Evolutionary conservation across 1,140 invertebrate species (phyloP).

Genomic region (Bombus waltoni): DNA sequence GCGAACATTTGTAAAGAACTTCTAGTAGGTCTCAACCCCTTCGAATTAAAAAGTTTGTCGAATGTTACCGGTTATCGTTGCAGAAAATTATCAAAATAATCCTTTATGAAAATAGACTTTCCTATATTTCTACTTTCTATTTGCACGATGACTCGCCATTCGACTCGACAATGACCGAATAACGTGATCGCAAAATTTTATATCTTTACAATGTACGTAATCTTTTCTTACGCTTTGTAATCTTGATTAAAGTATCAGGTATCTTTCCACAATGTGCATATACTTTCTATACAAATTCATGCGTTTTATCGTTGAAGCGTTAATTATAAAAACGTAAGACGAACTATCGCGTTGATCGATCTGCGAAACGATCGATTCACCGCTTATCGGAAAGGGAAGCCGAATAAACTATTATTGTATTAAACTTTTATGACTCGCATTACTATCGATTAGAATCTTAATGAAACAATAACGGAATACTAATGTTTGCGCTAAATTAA

Average conservation of each 20-base stretch:
- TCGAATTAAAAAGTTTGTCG: not conserved
- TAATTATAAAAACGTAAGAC: not conserved
- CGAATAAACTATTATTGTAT: too few relatives aligned
- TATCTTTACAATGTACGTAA: too few relatives aligned
- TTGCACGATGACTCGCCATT: not conserved
- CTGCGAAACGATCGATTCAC: not conserved
- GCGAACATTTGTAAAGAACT: not conserved
- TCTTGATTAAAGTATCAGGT: not conserved
- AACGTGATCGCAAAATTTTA: too few relatives aligned
- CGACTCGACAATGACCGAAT: too few relatives aligned
- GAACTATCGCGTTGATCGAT: not conserved
- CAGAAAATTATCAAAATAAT: too few relatives aligned
- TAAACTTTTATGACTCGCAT: not conserved
- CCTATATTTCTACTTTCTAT: not conserved
- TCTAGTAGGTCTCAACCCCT: too few relatives aligned
- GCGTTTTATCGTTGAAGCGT: not conserved
- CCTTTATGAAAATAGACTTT: not conserved
- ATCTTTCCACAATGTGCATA: not conserved
- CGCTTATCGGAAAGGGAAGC: not conserved
- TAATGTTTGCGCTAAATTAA: too few relatives aligned
- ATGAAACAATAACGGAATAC: too few relatives aligned
- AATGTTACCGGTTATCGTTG: not conserved
- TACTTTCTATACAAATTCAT: not conserved
- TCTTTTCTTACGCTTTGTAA: too few relatives aligned
- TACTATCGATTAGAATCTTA: too few relatives aligned